Evolutionary conservation across 1,140 invertebrate species (phyloP).

Genomic region (Drosophila nigromelanica): DNA sequence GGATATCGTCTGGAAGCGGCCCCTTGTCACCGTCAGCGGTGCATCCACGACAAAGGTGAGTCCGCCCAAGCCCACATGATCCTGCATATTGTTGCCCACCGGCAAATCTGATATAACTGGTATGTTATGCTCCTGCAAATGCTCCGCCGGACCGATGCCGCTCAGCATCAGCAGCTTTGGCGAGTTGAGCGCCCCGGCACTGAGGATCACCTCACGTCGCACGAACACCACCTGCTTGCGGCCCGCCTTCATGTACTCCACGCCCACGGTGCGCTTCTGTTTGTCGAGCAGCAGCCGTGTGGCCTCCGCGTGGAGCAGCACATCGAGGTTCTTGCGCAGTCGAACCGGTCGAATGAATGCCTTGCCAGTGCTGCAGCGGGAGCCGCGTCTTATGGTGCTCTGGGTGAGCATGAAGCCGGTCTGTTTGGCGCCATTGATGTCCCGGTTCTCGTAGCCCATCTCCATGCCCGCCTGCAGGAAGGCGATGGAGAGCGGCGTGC

Average conservation of each 20-base stretch:
- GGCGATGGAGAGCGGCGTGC: constrained; percentile 90
- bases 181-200: constrained; percentile 91
- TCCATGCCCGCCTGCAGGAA: constrained; percentile 92
- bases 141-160: constrained; percentile 92
- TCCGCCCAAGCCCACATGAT: constrained; percentile 90
- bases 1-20: constrained; percentile 90
- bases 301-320: constrained; percentile 91
- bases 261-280: constrained; percentile 89
- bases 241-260: constrained; percentile 89
- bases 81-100: constrained; percentile 92
- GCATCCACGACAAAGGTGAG: constrained; percentile 92
- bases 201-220: constrained; percentile 91
- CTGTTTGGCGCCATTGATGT: constrained; percentile 92
- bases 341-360: constrained; percentile 93
- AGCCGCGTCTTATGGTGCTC: constrained; percentile 93
- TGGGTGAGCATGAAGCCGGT: constrained; percentile 94
- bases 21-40: constrained; percentile 90
- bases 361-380: constrained; percentile 94
- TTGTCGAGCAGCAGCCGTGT: constrained; percentile 89
- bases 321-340: constrained; percentile 91
- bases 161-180: constrained; percentile 95
- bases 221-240: constrained; percentile 87
- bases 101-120: constrained; percentile 89
- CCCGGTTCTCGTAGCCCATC: constrained; percentile 91
- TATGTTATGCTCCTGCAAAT: constrained; percentile 90